Conservation (phyloP, 2,888 invertebrate species). For the Cheilosia soror region DNA sequence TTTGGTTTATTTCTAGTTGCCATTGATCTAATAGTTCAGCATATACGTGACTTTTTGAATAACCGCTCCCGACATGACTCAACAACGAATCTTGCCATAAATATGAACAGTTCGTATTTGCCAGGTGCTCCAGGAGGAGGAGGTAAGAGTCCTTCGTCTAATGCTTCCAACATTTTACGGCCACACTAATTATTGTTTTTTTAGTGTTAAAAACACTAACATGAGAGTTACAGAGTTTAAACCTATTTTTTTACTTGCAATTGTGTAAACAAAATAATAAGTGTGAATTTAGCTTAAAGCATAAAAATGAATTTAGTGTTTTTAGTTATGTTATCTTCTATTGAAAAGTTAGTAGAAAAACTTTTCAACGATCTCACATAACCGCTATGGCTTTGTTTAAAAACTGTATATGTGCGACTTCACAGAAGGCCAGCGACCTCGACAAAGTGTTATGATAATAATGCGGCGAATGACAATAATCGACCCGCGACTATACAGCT, state of each 20-base stretch:
- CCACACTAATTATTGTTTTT: conserved; percentile 60
- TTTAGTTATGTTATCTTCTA: background rate
- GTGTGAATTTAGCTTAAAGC: background rate
- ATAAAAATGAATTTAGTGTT: background rate
- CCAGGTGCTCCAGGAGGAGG: conserved; percentile 69
- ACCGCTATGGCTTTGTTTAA: no score
- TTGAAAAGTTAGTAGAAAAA: background rate
- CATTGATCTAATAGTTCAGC: conserved; percentile 98
- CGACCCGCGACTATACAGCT: no score
- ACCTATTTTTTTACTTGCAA: background rate
- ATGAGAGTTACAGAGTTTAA: background rate
- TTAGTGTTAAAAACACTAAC: conserved; percentile 50
- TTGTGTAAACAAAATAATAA: background rate
- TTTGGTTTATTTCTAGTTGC: conserved; percentile 89
- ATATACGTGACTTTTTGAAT: conserved; percentile 95
- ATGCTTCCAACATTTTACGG: conserved; percentile 51
- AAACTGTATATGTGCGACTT: no score
- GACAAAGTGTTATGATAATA: no score
- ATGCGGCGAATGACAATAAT: no score
- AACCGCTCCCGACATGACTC: conserved; percentile 83
- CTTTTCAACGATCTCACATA: no score
- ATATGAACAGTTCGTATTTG: conserved; percentile 77
- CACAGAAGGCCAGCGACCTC: no score
- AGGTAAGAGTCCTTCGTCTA: conserved; percentile 72
- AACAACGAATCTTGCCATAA: conserved; percentile 79